Percentiles rank a stretch among this genome's conserved stretches.
Conservation (phyloP, 2,113 vertebrate genomes). For the Podiceps cristatus region DNA sequence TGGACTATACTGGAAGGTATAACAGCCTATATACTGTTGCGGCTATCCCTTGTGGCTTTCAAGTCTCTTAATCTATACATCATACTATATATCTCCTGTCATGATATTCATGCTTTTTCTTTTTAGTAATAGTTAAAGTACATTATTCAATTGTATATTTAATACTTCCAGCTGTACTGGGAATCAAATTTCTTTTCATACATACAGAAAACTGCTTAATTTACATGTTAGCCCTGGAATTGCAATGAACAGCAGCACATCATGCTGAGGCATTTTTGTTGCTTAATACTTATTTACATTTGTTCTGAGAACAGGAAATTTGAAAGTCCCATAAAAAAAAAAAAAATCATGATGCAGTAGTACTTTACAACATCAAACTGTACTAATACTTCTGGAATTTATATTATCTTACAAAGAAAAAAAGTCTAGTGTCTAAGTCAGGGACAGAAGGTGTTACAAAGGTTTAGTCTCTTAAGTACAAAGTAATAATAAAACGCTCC, state of each 20-base stretch:
- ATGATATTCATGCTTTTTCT: not conserved
- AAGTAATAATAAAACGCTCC: not conserved
- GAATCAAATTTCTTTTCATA: not conserved
- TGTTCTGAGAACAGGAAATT: not conserved
- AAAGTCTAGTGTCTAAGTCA: not conserved
- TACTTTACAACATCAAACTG: not conserved
- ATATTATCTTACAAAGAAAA: not conserved
- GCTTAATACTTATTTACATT: constrained; percentile 17
- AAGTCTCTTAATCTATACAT: not conserved
- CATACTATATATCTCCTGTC: not conserved
- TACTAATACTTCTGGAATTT: not conserved
- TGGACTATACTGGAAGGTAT: not conserved
- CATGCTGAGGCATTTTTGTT: not conserved
- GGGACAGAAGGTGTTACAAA: not conserved
- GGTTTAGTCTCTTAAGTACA: not conserved
- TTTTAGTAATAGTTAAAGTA: not conserved
- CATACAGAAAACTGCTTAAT: not conserved
- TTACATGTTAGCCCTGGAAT: constrained; percentile 4
- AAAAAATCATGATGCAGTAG: not conserved
- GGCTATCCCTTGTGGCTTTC: not conserved
- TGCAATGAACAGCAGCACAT: not conserved
- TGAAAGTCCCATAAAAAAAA: not conserved
- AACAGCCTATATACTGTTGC: not conserved
- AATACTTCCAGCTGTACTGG: not conserved
- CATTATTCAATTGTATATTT: not conserved